Evolutionary conservation across 2,888 invertebrate species (phyloP), one percentile per base, ranked within the genome.

Genomic region (Heteromurus nitidus): DNA sequence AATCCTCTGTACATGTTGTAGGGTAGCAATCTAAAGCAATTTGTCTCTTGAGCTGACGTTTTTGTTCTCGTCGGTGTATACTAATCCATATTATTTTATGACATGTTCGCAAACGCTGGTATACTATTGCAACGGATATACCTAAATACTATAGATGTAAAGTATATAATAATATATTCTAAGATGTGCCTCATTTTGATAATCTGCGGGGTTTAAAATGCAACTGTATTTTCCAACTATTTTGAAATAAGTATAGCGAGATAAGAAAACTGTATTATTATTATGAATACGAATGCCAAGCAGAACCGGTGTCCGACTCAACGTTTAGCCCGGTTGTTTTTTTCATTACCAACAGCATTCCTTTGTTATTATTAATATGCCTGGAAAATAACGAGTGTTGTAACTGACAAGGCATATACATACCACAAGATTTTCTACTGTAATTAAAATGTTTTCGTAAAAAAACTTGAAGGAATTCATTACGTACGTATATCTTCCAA

Each of bases 331-430:
- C 31, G 60, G 65, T 65, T 74, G 68, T 76, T 76, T 68, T 76
- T 76, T 60, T 60, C 44, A 76, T 68, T 76, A 76, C 67, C 76
- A 65, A 58, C 68, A 76, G 67, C 76, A 76, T 76, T 76, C 76
- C 76, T 76, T 62, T 74, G 74, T 50, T 30, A n/a, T 50, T 55
- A 22, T 55, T 20, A 22, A 55, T 50, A 50, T 50, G n/a, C 50
- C 50, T 50, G 36, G 36, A 36, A 9, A 13, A 36, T 36, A 13
- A 9, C 36, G 36, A 9, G 36, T 36, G 13, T 5, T 9, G 36
- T 36, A 9, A 9, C 13, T 36, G 13, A 13, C 5, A 13, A 36
- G 36, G 36, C 36, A 36, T 36, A 55, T 55, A 55, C 5, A 50
- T 55, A 55, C 24, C 9, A 28, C 28, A 60, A 13, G 28, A 26